A percentile compares a stretch with the other conserved stretches of the same genome.
Evolutionary conservation across 2,113 vertebrate genomes (phyloP).

Genomic region (Ginglymostoma cirratum): DNA sequence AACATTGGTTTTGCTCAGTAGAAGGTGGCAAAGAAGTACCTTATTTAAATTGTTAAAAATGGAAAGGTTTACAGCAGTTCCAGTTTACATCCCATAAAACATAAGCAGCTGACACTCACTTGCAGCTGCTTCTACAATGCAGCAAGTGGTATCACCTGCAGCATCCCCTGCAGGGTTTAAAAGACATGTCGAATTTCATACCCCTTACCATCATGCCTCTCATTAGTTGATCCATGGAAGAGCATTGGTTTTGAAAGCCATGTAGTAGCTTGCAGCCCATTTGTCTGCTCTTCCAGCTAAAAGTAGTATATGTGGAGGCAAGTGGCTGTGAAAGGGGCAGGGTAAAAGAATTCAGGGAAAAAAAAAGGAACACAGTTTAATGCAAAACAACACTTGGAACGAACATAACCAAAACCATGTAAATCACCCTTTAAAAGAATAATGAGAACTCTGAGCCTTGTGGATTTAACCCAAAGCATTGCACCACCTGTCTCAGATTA

Average conservation of each 20-base stretch:
- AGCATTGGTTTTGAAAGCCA: constrained; percentile 31
- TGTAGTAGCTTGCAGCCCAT: constrained; percentile 21
- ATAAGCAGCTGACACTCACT: neutral
- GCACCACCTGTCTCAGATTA: neutral
- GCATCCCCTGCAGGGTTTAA: constrained; percentile 1
- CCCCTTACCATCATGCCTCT: constrained; percentile 36
- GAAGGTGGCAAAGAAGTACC: neutral
- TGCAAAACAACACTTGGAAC: neutral
- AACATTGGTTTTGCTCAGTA: too few species aligned
- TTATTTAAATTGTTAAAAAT: neutral
- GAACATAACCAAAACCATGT: neutral
- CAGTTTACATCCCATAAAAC: neutral
- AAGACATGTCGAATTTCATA: neutral
- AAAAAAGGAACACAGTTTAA: constrained; percentile 10
- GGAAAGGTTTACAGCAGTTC: neutral
- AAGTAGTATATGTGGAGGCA: constrained; percentile 24
- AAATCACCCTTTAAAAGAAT: neutral
- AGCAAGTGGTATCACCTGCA: neutral
- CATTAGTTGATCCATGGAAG: constrained; percentile 30
- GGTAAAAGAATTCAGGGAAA: neutral
- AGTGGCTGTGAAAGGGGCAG: constrained; percentile 27
- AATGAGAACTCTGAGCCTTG: neutral
- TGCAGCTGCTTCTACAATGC: neutral
- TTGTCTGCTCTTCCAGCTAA: constrained; percentile 33
- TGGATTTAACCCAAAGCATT: neutral